phyloP scores from a whole-genome alignment of 1,140 invertebrate genomes.

The Eufriesea mexicana region DNA sequence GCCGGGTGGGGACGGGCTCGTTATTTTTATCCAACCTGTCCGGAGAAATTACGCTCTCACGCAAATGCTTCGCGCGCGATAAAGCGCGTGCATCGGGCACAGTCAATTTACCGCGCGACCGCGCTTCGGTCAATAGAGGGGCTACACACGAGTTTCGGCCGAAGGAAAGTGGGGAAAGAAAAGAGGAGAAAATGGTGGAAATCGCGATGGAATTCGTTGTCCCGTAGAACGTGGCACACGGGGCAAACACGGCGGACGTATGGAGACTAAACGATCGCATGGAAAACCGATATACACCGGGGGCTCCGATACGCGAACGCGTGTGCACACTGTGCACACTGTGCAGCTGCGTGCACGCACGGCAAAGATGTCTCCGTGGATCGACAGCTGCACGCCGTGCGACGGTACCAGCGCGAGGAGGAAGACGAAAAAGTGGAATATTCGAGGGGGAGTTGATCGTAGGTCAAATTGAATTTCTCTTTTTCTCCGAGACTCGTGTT shows the following conservation, averaged over 20 bases:
- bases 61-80: conserved; percentile 21
- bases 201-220: neutral
- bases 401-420: neutral
- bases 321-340: neutral
- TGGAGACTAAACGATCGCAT: conserved; percentile 1
- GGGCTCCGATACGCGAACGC: neutral
- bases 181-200: too few species aligned
- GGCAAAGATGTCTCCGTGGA: neutral
- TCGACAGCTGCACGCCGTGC: conserved; percentile 40
- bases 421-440: neutral
- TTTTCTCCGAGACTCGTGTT: neutral
- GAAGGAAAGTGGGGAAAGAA: too few species aligned
- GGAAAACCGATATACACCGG: conserved; percentile 18
- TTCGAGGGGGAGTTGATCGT: conserved; percentile 27
- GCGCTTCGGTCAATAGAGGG: neutral
- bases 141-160: neutral
- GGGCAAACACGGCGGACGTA: neutral
- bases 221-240: too few species aligned
- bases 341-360: neutral
- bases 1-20: neutral
- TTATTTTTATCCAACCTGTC: conserved; percentile 35
- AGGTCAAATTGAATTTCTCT: neutral
- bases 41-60: conserved; percentile 13
- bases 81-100: neutral
- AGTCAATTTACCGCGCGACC: conserved; percentile 25